Evolutionary conservation across 2,113 vertebrate species (phyloP), one percentile per base, ranked within the genome.

Genomic region (Psophia crepitans): DNA sequence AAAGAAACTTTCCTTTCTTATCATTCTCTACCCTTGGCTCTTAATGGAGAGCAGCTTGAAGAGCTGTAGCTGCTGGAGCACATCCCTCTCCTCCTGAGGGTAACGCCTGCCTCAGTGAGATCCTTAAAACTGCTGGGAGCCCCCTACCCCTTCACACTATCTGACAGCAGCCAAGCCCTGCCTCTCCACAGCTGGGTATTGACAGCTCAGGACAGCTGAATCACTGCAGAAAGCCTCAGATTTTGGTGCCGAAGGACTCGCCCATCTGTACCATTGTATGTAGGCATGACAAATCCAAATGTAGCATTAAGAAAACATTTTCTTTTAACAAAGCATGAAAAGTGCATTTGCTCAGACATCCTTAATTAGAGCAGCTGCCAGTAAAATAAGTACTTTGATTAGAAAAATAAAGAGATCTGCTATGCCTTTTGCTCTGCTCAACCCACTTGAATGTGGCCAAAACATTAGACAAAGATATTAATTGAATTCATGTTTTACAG

Each of bases 351-450:
- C 60, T 83, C 75, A 91, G 93, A 75, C 64, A 81, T 93, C 56
- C 69, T 95, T 88, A 90, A 97, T 96, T 93, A 91, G 89, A 89
- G 57, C 91, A 97, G 89, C 95, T 96, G 96, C 90, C 91, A 84
- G 87, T 61, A 81, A 96, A 95, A 71, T 33, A 92, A 91, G 75
- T 87, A 65, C 78, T 91, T 83, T 93, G 71, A 54, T 91, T 93
- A 48, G 78, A 85, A 93, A 88, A 95, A 92, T 69, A 41, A 57
- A 96, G 74, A 76, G 51, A 77, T 91, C 57, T 86, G 35, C 30
- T 57, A 11, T 95, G 90, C 84, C 51, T 96, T 95, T 96, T 96
- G 87, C 84, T 96, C 84, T 90, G 68, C 76, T 79, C 48, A 74
- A 43, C 58, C 70, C 89, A 78, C 81, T 77, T 65, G 87, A 94